A percentile compares a stretch with the other conserved stretches of the same genome.
Evolutionary conservation across 1,140 invertebrate species (phyloP).

Genomic region (Drosophila obscura): DNA sequence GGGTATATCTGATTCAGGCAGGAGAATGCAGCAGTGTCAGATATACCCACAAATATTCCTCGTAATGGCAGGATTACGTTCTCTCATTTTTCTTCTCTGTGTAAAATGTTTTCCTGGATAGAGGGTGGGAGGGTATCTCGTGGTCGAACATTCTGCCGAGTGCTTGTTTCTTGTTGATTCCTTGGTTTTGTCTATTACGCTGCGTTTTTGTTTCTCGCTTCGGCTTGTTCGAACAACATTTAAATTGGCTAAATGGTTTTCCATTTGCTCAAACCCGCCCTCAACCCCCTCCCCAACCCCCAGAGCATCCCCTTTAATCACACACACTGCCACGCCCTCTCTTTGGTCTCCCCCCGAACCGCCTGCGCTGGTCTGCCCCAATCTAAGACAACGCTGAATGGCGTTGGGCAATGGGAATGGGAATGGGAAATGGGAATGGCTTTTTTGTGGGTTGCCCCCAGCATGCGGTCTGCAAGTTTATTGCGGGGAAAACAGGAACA

Average conservation of each 20-base stretch:
- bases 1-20: too few species aligned
- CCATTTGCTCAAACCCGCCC: conserved; percentile 35
- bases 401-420: not conserved
- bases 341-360: too few species aligned
- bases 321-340: not conserved
- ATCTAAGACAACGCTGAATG: not conserved
- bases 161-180: conserved; percentile 41
- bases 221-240: conserved; percentile 61
- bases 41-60: too few species aligned
- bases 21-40: too few species aligned
- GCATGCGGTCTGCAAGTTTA: conserved; percentile 23
- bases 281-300: not conserved
- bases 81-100: too few species aligned
- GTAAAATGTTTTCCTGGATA: too few species aligned
- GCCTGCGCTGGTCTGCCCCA: not conserved
- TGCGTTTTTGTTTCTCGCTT: conserved; percentile 12
- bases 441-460: not conserved
- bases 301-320: not conserved
- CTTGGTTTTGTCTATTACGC: conserved; percentile 50
- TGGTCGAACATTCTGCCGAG: too few species aligned
- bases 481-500: conserved; percentile 5
- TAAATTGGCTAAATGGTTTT: conserved; percentile 69
- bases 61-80: too few species aligned
- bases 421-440: not conserved
- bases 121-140: too few species aligned